Evolutionary conservation across 2,888 invertebrate genomes (phyloP).

Genomic region (Ganaspis brasiliensis): DNA sequence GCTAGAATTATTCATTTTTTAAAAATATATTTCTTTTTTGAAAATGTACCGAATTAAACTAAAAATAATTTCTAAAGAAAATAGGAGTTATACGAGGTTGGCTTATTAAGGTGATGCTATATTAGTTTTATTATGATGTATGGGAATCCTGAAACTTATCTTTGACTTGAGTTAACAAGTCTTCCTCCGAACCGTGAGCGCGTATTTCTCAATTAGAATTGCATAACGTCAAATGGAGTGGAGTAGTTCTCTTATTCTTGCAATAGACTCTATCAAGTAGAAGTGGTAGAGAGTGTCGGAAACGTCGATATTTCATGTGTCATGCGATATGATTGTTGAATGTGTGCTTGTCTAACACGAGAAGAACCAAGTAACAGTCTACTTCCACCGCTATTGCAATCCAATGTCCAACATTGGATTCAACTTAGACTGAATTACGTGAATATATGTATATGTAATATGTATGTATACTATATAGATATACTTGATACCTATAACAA

Average conservation of each 20-base stretch:
- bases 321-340: constrained; percentile 28
- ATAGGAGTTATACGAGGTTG: too few relatives aligned
- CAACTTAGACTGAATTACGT: background rate
- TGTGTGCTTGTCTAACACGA: constrained; percentile 5
- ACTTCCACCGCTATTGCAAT: background rate
- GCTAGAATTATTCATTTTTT: too few relatives aligned
- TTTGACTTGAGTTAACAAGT: constrained; percentile 15
- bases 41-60: too few relatives aligned
- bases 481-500: too few relatives aligned
- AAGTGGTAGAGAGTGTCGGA: constrained; percentile 16
- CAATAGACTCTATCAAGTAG: background rate
- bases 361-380: background rate
- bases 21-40: too few relatives aligned
- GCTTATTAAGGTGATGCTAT: background rate
- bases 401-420: background rate
- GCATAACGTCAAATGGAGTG: constrained; percentile 38
- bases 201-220: constrained; percentile 41
- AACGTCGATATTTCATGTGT: constrained; percentile 39
- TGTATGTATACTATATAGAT: too few relatives aligned
- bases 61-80: too few relatives aligned
- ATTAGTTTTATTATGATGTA: background rate
- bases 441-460: background rate
- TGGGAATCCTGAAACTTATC: background rate
- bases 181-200: constrained; percentile 14
- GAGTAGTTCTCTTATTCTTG: constrained; percentile 9